These are phyloP conservation scores for Intellagama lesueurii DNA, from an alignment of 2,797 vertebrate genomes.

Conservation along the genomic window DNA sequence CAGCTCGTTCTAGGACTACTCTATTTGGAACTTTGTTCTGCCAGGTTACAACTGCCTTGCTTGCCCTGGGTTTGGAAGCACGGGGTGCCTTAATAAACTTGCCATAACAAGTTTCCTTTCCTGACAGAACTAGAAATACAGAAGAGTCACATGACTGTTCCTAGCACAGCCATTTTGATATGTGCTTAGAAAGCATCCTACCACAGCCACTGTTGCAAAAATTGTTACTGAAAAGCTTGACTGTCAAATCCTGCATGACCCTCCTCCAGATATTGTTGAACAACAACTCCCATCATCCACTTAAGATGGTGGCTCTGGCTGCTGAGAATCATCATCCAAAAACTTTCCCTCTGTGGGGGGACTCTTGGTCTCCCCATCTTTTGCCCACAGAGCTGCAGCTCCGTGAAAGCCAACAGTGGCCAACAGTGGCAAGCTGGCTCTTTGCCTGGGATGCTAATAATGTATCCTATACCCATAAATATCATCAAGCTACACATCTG, in stretches of 20 bases:
- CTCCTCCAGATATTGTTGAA: too few relatives aligned
- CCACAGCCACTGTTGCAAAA: too few relatives aligned
- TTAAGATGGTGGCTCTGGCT: too few relatives aligned
- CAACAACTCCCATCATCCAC: too few relatives aligned
- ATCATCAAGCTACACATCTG: background rate
- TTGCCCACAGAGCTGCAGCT: too few relatives aligned
- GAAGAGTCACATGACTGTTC: background rate
- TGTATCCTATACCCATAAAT: background rate
- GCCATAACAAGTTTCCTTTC: background rate
- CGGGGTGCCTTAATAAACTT: background rate
- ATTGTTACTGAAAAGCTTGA: background rate
- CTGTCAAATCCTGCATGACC: background rate
- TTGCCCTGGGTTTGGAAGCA: background rate
- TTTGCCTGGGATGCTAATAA: background rate
- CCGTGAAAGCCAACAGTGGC: too few relatives aligned
- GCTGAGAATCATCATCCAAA: too few relatives aligned
- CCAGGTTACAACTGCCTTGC: background rate
- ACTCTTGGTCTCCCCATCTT: too few relatives aligned
- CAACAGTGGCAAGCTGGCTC: too few relatives aligned
- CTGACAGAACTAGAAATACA: background rate
- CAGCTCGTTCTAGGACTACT: too few relatives aligned
- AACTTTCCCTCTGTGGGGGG: too few relatives aligned
- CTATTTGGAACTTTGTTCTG: background rate
- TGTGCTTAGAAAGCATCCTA: background rate
- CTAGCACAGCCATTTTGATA: background rate